phyloP scores from a whole-genome alignment of 2,113 vertebrate species.

The Promerops cafer region DNA sequence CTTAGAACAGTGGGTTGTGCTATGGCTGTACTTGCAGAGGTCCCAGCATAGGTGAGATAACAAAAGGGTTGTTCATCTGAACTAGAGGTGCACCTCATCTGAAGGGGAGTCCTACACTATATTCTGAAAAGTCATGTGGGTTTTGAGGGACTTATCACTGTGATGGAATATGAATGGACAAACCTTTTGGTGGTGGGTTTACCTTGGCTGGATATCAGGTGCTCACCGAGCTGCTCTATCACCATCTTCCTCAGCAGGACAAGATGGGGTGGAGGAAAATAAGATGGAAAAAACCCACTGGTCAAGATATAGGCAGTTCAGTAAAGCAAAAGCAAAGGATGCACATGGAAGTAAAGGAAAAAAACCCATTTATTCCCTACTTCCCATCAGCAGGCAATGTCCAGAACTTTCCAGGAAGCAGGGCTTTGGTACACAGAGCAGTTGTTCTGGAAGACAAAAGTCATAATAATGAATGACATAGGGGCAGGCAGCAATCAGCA shows the following conservation, averaged over 20 bases:
- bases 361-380: background rate
- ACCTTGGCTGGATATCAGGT: background rate
- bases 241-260: background rate
- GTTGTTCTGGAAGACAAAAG: background rate
- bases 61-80: background rate
- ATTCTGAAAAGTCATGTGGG: background rate
- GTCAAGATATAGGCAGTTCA: background rate
- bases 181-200: background rate
- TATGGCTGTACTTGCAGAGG: background rate
- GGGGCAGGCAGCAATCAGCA: background rate
- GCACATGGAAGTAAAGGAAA: background rate
- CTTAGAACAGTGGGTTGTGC: background rate
- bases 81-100: background rate
- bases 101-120: background rate
- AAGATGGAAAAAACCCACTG: background rate
- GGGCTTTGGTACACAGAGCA: background rate
- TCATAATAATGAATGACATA: background rate
- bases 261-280: background rate
- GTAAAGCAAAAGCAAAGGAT: background rate
- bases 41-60: accelerated
- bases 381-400: background rate
- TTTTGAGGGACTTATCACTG: background rate
- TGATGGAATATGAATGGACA: background rate
- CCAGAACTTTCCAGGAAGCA: background rate
- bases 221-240: background rate